These are phyloP conservation scores for Sternotherus odoratus DNA, from an alignment of 2,797 vertebrate species.

Conservation along the genomic window DNA sequence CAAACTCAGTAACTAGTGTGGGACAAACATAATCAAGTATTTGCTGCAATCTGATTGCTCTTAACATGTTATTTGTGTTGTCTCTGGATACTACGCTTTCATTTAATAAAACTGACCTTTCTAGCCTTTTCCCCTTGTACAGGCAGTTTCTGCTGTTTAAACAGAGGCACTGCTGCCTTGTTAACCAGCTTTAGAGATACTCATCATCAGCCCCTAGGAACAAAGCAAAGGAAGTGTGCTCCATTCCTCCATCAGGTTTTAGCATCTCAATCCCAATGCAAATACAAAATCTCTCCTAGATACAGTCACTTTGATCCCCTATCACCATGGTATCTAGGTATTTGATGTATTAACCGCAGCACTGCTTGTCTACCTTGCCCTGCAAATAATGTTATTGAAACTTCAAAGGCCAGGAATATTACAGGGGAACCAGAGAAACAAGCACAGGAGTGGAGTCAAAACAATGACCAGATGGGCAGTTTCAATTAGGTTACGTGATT, in stretches of 20 bases:
- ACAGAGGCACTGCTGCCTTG: not conserved
- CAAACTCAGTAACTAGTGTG: conserved; percentile 37
- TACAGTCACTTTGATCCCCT: not conserved
- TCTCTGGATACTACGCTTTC: conserved; percentile 20
- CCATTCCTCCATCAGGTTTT: not conserved
- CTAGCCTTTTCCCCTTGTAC: not conserved
- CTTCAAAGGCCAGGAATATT: not conserved
- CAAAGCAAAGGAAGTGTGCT: not conserved
- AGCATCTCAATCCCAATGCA: not conserved
- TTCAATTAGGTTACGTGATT: not conserved
- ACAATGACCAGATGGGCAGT: not conserved
- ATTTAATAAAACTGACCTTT: conserved; percentile 13
- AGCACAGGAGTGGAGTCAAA: not conserved
- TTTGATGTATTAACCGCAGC: not conserved
- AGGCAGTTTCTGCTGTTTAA: conserved; percentile 2
- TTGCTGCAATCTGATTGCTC: conserved; percentile 32
- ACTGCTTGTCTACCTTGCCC: not conserved
- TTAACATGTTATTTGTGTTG: conserved; percentile 32
- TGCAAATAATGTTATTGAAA: not conserved
- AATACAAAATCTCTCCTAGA: conserved; percentile 21
- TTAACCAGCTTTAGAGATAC: not conserved
- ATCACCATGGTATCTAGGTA: not conserved
- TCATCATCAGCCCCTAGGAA: not conserved
- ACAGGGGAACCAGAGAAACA: not conserved
- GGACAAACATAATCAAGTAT: conserved; percentile 38